Evolutionary conservation across 2,888 invertebrate species (phyloP).

Genomic region (Sesia apiformis): DNA sequence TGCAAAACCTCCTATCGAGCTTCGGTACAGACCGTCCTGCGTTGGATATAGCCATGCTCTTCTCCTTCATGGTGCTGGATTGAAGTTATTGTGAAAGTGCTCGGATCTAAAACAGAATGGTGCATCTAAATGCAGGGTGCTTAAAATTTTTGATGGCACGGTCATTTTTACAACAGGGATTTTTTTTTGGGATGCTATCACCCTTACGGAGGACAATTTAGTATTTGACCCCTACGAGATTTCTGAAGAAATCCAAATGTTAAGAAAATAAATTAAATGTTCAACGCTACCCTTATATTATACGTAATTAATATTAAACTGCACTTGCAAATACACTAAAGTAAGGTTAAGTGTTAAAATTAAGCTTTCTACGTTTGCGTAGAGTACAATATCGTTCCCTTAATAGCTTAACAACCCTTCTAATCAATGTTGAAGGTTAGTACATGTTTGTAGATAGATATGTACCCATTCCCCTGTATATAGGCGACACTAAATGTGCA

Average conservation of each 20-base stretch:
- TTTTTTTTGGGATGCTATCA: not conserved
- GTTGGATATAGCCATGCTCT: not conserved
- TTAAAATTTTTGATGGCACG: conserved; percentile 31
- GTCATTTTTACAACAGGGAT: conserved; percentile 12
- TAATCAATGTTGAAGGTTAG: conserved; percentile 49
- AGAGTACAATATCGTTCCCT: conserved; percentile 26
- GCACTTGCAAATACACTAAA: conserved; percentile 62
- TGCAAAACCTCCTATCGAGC: conserved; percentile 34
- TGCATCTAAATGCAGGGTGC: conserved; percentile 46
- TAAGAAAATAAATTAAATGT: conserved; percentile 35
- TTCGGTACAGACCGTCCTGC: conserved; percentile 16
- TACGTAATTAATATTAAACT: conserved; percentile 59
- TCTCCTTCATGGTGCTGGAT: conserved; percentile 24
- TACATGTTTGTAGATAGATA: conserved; percentile 36
- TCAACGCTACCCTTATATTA: conserved; percentile 49
- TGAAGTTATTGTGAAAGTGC: conserved; percentile 16
- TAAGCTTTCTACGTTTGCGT: conserved; percentile 17
- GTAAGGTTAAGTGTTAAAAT: conserved; percentile 54
- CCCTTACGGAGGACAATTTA: not conserved
- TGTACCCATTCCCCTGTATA: conserved; percentile 56
- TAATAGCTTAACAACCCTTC: conserved; percentile 47
- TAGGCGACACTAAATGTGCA: conserved; percentile 64
- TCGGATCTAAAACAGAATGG: conserved; percentile 24
- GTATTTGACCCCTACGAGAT: conserved; percentile 1
- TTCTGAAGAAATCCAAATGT: conserved; percentile 17